phyloP scores from a whole-genome alignment of 1,140 invertebrate genomes.

The Drosophila takahashii region DNA sequence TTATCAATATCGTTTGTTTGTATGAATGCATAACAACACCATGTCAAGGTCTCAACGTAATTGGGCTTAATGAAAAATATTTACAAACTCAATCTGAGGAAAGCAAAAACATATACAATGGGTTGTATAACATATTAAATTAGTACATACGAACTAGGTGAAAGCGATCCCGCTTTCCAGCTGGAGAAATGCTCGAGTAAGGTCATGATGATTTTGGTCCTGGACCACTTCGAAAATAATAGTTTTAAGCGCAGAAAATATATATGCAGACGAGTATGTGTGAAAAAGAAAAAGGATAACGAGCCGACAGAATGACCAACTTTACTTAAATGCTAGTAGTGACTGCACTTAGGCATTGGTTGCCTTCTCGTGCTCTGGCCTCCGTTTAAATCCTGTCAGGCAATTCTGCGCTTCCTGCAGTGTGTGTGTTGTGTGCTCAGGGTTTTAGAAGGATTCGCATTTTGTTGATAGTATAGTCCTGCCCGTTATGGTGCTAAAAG shows the following conservation, averaged over 20 bases:
- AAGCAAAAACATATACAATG: constrained; percentile 45
- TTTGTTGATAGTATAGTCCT: constrained; percentile 2
- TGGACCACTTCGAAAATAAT: constrained; percentile 53
- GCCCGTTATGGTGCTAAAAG: constrained; percentile 86
- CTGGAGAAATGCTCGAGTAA: constrained; percentile 39
- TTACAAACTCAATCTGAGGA: constrained; percentile 45
- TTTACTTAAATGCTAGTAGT: constrained; percentile 74
- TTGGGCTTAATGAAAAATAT: constrained; percentile 46
- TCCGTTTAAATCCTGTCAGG: background rate
- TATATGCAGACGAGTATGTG: constrained; percentile 6
- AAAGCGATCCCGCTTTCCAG: constrained; percentile 33
- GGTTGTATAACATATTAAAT: constrained; percentile 24
- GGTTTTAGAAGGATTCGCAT: background rate
- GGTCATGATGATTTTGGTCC: constrained; percentile 44
- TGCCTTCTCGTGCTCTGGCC: constrained; percentile 2
- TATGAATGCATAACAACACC: constrained; percentile 69
- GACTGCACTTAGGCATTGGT: constrained; percentile 53
- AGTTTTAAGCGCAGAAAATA: constrained; percentile 31
- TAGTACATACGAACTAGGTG: constrained; percentile 27
- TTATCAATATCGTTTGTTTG: constrained; percentile 34
- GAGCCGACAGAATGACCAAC: constrained; percentile 26
- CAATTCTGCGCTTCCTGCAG: constrained; percentile 12
- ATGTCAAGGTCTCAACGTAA: constrained; percentile 57
- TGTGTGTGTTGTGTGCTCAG: constrained; percentile 22
- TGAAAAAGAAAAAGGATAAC: constrained; percentile 13